These are phyloP conservation scores for Indri indri DNA, from an alignment of 2,113 vertebrate species.

Conservation along the genomic window DNA sequence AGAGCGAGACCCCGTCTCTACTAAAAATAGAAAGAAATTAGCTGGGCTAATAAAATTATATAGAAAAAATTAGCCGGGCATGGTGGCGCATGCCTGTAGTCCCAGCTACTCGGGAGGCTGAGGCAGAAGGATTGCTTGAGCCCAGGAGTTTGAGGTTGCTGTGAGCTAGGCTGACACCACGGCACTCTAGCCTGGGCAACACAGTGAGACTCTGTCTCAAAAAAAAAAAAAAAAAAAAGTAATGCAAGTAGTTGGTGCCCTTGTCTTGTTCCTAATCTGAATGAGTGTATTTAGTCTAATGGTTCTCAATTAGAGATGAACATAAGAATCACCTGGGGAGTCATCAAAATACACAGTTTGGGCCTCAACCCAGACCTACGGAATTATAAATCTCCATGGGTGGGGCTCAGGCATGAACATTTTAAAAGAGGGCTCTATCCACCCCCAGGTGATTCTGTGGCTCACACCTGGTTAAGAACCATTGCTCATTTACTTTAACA, in stretches of 20 bases:
- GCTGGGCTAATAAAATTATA: too few species aligned
- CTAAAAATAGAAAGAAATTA: too few species aligned
- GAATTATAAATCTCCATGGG: neutral
- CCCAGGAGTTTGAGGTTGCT: too few species aligned
- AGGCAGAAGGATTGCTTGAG: too few species aligned
- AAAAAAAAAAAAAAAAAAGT: too few species aligned
- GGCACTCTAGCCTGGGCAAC: too few species aligned
- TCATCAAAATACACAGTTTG: neutral
- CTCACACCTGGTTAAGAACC: neutral
- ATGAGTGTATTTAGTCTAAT: neutral
- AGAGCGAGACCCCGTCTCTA: too few species aligned
- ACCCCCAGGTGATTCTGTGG: neutral
- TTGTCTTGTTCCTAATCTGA: neutral
- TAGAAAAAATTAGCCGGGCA: too few species aligned
- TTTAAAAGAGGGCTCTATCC: neutral
- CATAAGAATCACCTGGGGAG: neutral
- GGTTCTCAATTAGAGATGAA: constrained; percentile 6
- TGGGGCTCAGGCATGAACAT: neutral
- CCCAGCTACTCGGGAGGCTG: too few species aligned
- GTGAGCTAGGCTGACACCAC: too few species aligned
- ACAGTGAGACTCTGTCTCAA: too few species aligned
- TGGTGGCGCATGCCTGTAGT: too few species aligned
- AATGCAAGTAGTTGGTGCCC: neutral
- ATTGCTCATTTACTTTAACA: neutral
- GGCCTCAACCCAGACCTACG: neutral